Percentiles rank a stretch among this genome's conserved stretches.
phyloP scores from a whole-genome alignment of 1,140 invertebrate species.

The Goniozus legneri region DNA sequence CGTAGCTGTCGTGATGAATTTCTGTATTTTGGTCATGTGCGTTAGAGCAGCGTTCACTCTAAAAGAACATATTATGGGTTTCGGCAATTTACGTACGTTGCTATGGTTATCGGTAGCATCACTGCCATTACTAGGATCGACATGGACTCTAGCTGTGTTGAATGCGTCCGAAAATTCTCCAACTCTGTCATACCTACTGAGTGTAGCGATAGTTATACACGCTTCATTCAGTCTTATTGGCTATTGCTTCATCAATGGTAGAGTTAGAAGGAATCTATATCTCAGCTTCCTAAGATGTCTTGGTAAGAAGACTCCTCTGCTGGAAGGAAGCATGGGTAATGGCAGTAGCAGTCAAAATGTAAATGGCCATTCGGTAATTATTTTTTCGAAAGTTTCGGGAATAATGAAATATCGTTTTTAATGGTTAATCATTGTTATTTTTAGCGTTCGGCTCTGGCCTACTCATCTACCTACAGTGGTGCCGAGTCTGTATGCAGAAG shows the following conservation, averaged over 20 bases:
- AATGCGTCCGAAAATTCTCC: conserved; percentile 74
- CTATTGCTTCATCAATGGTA: conserved; percentile 78
- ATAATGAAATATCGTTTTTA: background rate
- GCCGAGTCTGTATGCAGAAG: conserved; percentile 59
- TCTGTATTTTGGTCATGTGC: conserved; percentile 78
- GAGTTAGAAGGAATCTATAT: conserved; percentile 69
- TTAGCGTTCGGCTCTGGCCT: conserved; percentile 78
- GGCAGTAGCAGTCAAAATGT: conserved; percentile 72
- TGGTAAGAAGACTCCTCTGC: conserved; percentile 79
- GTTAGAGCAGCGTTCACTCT: conserved; percentile 87
- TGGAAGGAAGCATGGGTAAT: conserved; percentile 68
- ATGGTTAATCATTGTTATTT: background rate
- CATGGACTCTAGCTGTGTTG: conserved; percentile 78
- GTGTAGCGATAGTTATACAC: conserved; percentile 67
- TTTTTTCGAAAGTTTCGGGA: conserved; percentile 28
- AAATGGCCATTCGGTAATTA: conserved; percentile 55
- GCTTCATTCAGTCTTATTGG: conserved; percentile 76
- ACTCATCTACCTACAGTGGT: conserved; percentile 58
- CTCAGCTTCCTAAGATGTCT: conserved; percentile 69
- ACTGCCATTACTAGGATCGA: conserved; percentile 71
- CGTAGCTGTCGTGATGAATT: conserved; percentile 70
- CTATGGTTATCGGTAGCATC: conserved; percentile 81
- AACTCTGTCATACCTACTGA: conserved; percentile 69
- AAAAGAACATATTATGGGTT: conserved; percentile 85
- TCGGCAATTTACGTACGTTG: conserved; percentile 82